These are phyloP conservation scores for Panopea generosa DNA, from an alignment of 2,888 invertebrate species.

Conservation along the genomic window DNA sequence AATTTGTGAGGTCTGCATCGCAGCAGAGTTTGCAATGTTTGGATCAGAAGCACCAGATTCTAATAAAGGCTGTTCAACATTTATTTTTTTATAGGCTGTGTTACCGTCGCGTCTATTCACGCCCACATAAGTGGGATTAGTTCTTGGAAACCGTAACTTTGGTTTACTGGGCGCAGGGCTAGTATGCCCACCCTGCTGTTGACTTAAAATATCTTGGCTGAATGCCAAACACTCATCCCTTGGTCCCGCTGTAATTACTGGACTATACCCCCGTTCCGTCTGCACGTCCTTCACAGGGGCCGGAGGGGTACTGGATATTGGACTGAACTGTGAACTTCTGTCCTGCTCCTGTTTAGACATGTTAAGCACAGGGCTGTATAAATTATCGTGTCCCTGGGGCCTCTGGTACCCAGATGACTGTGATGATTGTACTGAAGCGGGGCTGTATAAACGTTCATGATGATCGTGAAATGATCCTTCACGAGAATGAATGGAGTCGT, in stretches of 20 bases:
- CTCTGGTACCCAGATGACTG: conserved; percentile 45
- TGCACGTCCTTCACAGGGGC: conserved; percentile 51
- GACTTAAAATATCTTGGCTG: conserved; percentile 79
- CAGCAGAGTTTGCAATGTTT: conserved; percentile 47
- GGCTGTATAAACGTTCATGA: conserved; percentile 65
- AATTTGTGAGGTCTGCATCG: conserved; percentile 77
- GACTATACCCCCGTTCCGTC: conserved; percentile 65
- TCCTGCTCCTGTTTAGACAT: conserved; percentile 57
- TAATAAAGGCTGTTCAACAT: conserved; percentile 67
- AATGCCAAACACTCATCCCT: conserved; percentile 77
- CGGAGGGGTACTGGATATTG: conserved; percentile 32
- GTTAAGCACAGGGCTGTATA: conserved; percentile 64
- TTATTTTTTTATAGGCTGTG: conserved; percentile 77
- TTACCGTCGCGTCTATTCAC: conserved; percentile 74
- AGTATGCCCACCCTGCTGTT: conserved; percentile 72
- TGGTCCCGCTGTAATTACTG: conserved; percentile 55
- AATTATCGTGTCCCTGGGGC: conserved; percentile 50
- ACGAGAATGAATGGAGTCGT: conserved; percentile 59
- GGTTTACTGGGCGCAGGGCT: conserved; percentile 76
- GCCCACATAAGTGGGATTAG: conserved; percentile 84
- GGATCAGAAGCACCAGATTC: conserved; percentile 64
- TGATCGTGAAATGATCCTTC: conserved; percentile 62
- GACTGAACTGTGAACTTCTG: conserved; percentile 49
- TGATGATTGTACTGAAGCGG: conserved; percentile 59
- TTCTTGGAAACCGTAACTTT: conserved; percentile 83